Evolutionary conservation across 2,888 invertebrate genomes (phyloP), one percentile per base, ranked within the genome.

Genomic region (Neoascia interrupta): DNA sequence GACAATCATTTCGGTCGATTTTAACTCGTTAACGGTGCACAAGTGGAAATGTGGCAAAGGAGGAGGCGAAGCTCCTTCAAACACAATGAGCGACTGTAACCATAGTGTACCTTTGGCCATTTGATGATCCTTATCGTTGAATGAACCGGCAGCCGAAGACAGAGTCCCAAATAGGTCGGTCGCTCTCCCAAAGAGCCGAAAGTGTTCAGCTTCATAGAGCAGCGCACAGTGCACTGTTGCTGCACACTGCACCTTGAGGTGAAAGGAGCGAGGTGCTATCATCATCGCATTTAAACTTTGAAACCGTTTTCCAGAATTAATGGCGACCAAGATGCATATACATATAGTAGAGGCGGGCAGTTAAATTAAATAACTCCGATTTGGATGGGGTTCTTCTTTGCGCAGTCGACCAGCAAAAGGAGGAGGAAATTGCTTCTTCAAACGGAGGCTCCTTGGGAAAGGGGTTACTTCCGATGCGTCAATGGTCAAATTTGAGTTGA

Each of bases 301-400:
- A 79, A 79, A 73, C 73, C 73, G 61, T 68, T 79, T n/a, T 56
- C 54, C 15, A 73, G 73, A 79, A 79, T 79, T 79, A 79, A 79
- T 79, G 68, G 73, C 79, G 49, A 61, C 79, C 79, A 73, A 79
- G 79, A 79, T 79, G 72, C 79, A 79, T 73, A 79, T n/a, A n/a
- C n/a, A n/a, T 79, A 79, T 68, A 73, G 73, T 73, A 56, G 61
- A 54, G 73, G 73, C 66, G 79, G 73, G 79, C 79, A 79, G 79
- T 79, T 79, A 79, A 79, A 79, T 79, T 79, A 79, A 79, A 79
- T 79, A 79, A 73, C 73, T 73, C 73, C 66, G 79, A 79, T 73
- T 73, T 61, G 45, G 41, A 18, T 37, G 37, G 16, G 47, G 36
- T 23, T 37, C 41, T 28, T 6, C 11, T 21, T 26, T 16, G 15